Evolutionary conservation across 2,888 invertebrate species (phyloP), one percentile per base, ranked within the genome.

Genomic region (Morinoia aosen): DNA sequence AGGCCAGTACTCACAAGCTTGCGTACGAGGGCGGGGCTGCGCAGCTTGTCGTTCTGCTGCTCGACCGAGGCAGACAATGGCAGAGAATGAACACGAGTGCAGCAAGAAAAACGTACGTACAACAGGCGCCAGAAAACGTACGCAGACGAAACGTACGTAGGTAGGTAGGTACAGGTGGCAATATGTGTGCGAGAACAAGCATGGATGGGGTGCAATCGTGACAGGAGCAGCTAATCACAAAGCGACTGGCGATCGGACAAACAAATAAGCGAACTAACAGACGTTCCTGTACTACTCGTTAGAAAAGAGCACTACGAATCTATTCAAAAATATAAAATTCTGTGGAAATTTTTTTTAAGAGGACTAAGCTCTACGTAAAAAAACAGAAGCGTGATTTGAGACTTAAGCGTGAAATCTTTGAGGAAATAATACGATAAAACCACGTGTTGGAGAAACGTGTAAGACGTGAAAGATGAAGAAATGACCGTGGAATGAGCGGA

Each of bases 11-110:
- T 96, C 96, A 96, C 96, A 96, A 96, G 94, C 95, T 96, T 96
- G 94, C 96, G 96, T 76, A 96, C 96, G 88, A 96, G 95, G 88
- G 96, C 96, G 33, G 96, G 96, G 58, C 96, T 96, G 56, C 96
- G 95, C 39, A 96, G 96, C 94, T 96, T 96, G 93, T 96, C 96
- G 94, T 96, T 96, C 64, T 95, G 96, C 96, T 96, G 96, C 88
- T 93, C 91, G 58, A 40, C 14, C n/a, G 91, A n/a, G 25, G 48
- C 12, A 19, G 91, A 40, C 16, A 25, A 64, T 61, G 40, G n/a
- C 58, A 57, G 40, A 76, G 33, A 61, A 94, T 48, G 57, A 94
- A n/a, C 94, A 94, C 48, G 25, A 33, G 76, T 76, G 76, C 19
- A 76, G 25, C 25, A 76, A 25, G 76, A 33, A 1, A 25, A 76